Conservation (phyloP, 2,888 invertebrate species). For the Griposia aprilina region DNA sequence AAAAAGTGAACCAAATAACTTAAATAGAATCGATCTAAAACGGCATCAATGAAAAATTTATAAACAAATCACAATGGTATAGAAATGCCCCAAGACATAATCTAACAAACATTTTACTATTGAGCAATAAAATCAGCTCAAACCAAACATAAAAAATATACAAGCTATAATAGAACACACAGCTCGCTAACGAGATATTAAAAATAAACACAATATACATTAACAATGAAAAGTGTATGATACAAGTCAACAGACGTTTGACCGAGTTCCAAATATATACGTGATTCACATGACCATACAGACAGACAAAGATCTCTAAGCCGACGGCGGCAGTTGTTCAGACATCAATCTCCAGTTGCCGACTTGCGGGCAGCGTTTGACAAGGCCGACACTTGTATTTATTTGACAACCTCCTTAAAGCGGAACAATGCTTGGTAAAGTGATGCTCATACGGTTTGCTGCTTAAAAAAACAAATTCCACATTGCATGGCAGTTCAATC, state of each 20-base stretch:
- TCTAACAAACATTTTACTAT: slow-evolving; percentile 62
- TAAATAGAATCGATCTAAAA: slow-evolving; percentile 48
- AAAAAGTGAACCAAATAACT: slow-evolving; percentile 47
- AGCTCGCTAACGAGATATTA: slow-evolving; percentile 64
- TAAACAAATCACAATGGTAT: slow-evolving; percentile 53
- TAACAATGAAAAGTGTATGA: slow-evolving; percentile 70
- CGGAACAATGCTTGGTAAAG: slow-evolving; percentile 60
- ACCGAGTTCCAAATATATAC: slow-evolving; percentile 78
- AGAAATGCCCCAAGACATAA: slow-evolving; percentile 55
- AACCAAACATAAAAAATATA: slow-evolving; percentile 54
- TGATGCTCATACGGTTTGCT: slow-evolving; percentile 63
- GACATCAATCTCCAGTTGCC: slow-evolving; percentile 72
- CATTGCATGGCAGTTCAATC: slow-evolving; percentile 66
- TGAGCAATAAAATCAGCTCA: slow-evolving; percentile 60
- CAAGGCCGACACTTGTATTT: slow-evolving; percentile 75
- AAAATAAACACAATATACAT: slow-evolving; percentile 68
- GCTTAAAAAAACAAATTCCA: slow-evolving; percentile 56
- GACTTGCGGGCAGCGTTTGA: slow-evolving; percentile 77
- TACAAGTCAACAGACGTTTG: slow-evolving; percentile 71
- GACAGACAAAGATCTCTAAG: slow-evolving; percentile 73
- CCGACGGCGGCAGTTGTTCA: slow-evolving; percentile 74
- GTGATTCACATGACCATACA: slow-evolving; percentile 74
- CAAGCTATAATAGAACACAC: slow-evolving; percentile 53
- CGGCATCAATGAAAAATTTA: slow-evolving; percentile 46
- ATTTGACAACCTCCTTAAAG: slow-evolving; percentile 70